These are phyloP conservation scores for Phoebastria nigripes DNA, from an alignment of 2,797 vertebrate species.

Conservation along the genomic window DNA sequence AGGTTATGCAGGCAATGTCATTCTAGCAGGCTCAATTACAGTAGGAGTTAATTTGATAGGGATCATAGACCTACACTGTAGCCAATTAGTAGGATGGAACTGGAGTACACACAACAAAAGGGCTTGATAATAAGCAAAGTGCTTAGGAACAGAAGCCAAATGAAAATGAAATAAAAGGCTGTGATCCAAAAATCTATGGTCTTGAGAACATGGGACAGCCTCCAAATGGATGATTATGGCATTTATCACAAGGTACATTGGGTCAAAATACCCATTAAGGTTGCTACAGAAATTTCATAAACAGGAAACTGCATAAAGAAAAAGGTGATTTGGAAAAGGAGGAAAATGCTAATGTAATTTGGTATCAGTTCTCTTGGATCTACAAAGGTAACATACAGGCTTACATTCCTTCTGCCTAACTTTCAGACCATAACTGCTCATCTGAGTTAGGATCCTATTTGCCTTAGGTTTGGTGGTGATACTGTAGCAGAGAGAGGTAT, in stretches of 20 bases:
- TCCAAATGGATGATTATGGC: constrained; percentile 52
- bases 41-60: constrained; percentile 59
- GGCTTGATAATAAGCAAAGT: constrained; percentile 51
- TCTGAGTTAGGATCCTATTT: not conserved
- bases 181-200: constrained; percentile 46
- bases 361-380: not conserved
- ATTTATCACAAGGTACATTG: constrained; percentile 45
- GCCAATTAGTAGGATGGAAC: constrained; percentile 52
- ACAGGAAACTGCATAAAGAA: constrained; percentile 4
- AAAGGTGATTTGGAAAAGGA: not conserved
- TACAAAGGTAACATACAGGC: not conserved
- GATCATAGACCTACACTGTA: constrained; percentile 44
- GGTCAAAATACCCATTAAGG: constrained; percentile 40
- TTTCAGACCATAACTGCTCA: not conserved
- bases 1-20: not conserved
- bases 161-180: constrained; percentile 65
- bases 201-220: constrained; percentile 27
- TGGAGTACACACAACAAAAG: constrained; percentile 44
- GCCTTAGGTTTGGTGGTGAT: not conserved
- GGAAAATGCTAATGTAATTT: not conserved
- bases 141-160: constrained; percentile 60
- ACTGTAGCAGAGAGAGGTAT: not conserved
- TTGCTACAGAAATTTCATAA: constrained; percentile 33
- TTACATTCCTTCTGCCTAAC: not conserved
- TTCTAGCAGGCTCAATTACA: constrained; percentile 28